Base-by-base conservation (phyloP, 2,888 invertebrate genomes). In the Neuroscelio doddi region DNA sequence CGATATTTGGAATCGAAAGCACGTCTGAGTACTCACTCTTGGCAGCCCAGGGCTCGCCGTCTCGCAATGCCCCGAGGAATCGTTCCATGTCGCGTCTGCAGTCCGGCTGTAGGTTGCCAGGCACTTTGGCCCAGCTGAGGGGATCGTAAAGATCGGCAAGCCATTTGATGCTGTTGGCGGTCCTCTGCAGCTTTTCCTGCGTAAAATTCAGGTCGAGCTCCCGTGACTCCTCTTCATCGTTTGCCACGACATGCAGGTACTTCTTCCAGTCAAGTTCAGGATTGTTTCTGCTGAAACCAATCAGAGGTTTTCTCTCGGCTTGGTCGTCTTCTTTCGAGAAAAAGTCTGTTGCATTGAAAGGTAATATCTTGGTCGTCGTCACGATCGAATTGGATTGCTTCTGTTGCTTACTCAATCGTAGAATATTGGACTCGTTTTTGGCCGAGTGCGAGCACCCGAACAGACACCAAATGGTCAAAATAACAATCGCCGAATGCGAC, bases 31-130 rank as follows among this genome's bases (percentile, higher is more conserved):
- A 90, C 92, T 90, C 81, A 94, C 94, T 92, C 86, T 90, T 91
- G 27, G 92, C 90, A 7, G 94, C 94, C 94, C 94, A 94, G 36
- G 85, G 85, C 76, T 87, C 87, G 75, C 87, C 92, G 70, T 86
- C 90, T 80, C 76, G 86, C 55, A 88, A 86, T 51, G 87, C 90
- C 77, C 81, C 86, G 16, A 91, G 75, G 80, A 90, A 91, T 26
- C 81, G 80, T 65, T 86, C 85, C 85, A 90, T 86, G 67, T 90
- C 88, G 9, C 83, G 80, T 4, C 86, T 86, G 73, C 91, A 91
- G 32, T 85, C 84, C n/a, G 86, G 85, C 1, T 86, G 86, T n/a
- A 88, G 86, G 55, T 87, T 87, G 27, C 85, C 85, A 58, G 87
- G 86, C 39, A 89, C 84, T 44, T 85, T 83, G 0, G 75, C 70